Conservation (phyloP, 2,888 invertebrate species). For the Shargacucullia verbasci region DNA sequence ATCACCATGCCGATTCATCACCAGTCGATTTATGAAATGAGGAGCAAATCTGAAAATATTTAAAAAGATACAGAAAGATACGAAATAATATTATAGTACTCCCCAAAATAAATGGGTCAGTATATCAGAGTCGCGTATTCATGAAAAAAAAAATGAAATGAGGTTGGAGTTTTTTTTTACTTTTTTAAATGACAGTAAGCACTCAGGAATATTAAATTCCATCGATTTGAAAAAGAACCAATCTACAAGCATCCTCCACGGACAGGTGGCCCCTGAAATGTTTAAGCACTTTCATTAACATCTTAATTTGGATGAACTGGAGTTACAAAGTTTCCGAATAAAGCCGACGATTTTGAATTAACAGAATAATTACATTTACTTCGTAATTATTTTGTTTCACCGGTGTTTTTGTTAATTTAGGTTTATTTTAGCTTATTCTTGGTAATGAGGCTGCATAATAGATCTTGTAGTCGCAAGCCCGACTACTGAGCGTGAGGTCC, state of each 20-base stretch:
- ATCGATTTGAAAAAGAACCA: constrained; percentile 30
- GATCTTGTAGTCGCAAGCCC: no score
- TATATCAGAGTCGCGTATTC: constrained; percentile 11
- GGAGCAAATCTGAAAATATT: no score
- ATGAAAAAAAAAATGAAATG: constrained; percentile 8
- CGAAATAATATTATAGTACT: no score
- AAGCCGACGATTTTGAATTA: background rate
- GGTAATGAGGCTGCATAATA: no score
- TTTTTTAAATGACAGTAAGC: constrained; percentile 33
- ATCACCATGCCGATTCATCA: no score
- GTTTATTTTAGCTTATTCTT: no score
- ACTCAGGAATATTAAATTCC: constrained; percentile 34
- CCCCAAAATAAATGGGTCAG: background rate
- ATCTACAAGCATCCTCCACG: background rate
- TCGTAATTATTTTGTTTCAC: constrained; percentile 3
- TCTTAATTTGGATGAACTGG: constrained; percentile 14
- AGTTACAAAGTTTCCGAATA: constrained; percentile 6
- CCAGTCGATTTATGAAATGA: no score
- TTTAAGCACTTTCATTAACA: constrained; percentile 11
- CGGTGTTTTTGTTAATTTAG: no score
- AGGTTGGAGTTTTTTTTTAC: no score
- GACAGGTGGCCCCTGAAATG: constrained; percentile 6
- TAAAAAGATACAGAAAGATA: no score
- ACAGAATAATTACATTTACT: constrained; percentile 26
- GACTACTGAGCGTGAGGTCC: no score